Evolutionary conservation across 2,888 invertebrate species (phyloP).

Genomic region (Cerceris rybyensis): DNA sequence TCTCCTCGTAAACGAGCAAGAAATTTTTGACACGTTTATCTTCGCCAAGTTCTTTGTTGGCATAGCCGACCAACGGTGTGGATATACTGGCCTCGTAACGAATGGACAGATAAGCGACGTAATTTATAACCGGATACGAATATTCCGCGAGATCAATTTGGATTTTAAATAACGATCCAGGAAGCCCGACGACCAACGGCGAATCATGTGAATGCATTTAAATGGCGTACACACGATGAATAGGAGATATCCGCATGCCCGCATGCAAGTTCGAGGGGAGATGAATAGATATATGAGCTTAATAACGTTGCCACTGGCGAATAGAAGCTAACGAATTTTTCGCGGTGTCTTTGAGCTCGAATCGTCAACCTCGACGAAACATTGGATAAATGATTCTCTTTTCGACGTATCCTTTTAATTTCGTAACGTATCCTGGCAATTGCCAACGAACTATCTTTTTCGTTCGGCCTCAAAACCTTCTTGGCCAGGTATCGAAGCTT

Average conservation of each 20-base stretch:
- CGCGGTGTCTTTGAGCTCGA: background rate
- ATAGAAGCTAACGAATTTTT: background rate
- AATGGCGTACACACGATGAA: background rate
- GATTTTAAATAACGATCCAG: conserved; percentile 31
- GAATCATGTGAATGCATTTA: background rate
- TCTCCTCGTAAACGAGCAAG: conserved; percentile 59
- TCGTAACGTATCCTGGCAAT: conserved; percentile 39
- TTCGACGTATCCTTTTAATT: background rate
- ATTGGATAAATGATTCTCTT: background rate
- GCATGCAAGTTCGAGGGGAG: background rate
- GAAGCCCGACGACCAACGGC: background rate
- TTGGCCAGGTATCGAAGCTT: conserved; percentile 31
- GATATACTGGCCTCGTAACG: conserved; percentile 23
- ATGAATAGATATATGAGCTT: background rate
- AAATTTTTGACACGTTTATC: conserved; percentile 65
- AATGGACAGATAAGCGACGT: conserved; percentile 43
- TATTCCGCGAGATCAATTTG: conserved; percentile 41
- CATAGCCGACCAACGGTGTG: conserved; percentile 18
- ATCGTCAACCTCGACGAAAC: background rate
- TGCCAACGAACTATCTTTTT: conserved; percentile 30
- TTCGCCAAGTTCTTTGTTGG: conserved; percentile 34
- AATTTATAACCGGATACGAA: conserved; percentile 51
- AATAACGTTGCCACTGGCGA: background rate
- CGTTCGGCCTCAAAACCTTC: background rate
- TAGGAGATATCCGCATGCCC: background rate